Evolutionary conservation across 2,888 invertebrate species (phyloP), one percentile per base, ranked within the genome.

Genomic region (Elysia crispata): DNA sequence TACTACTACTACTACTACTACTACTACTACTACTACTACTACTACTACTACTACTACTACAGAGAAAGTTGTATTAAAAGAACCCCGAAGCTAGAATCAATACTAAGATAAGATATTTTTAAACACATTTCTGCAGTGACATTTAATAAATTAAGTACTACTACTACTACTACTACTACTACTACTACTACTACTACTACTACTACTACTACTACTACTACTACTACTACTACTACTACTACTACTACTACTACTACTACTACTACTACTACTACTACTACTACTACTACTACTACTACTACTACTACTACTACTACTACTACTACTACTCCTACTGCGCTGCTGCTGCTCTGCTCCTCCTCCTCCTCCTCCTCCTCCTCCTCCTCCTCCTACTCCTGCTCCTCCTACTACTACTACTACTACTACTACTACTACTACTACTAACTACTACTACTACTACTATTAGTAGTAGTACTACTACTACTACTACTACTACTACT

Each of bases 381-480:
- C n/a, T n/a, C n/a, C n/a, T n/a, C n/a, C n/a, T n/a, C n/a, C n/a
- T n/a, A n/a, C n/a, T n/a, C n/a, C n/a, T n/a, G n/a, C n/a, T n/a
- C n/a, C n/a, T n/a, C n/a, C n/a, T n/a, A n/a, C n/a, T n/a, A n/a
- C n/a, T 18, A 54, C 54, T 54, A 54, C 54, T 54, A 54, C 54
- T 64, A 64, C 64, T 64, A 64, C 23, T 64, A 64, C 23, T 64
- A n/a, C n/a, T n/a, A n/a, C n/a, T n/a, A n/a, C n/a, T n/a, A n/a
- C n/a, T n/a, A n/a, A n/a, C n/a, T n/a, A n/a, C n/a, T n/a, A n/a
- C n/a, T n/a, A n/a, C n/a, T n/a, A n/a, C n/a, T n/a, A n/a, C n/a
- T n/a, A n/a, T n/a, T n/a, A n/a, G n/a, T n/a, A n/a, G n/a, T n/a
- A n/a, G n/a, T n/a, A n/a, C n/a, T n/a, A n/a, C n/a, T n/a, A n/a